Conservation (phyloP, 2,113 vertebrate genomes). For the Anguilla japonica region DNA sequence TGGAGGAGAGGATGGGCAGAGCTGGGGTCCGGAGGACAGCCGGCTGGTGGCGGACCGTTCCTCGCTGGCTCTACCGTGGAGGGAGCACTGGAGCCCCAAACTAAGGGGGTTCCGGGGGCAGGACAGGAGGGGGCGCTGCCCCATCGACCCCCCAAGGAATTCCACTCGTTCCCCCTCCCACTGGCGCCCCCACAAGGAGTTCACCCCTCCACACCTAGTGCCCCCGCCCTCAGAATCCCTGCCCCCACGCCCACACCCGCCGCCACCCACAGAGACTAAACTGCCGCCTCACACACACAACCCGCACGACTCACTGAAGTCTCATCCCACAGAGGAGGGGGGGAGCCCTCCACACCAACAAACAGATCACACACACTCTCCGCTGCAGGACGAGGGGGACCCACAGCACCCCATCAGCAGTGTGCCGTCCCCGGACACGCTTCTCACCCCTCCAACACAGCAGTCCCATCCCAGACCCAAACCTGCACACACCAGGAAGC, state of each 20-base stretch:
- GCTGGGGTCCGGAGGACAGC: constrained; percentile 70
- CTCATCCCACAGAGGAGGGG: neutral
- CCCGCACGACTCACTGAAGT: neutral
- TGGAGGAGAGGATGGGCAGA: constrained; percentile 63
- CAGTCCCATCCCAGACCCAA: neutral
- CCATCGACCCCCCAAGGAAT: constrained; percentile 26
- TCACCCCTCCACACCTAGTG: constrained; percentile 67
- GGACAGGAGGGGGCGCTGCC: constrained; percentile 78
- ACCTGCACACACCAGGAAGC: neutral
- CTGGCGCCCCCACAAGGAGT: constrained; percentile 45
- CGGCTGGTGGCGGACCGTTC: constrained; percentile 79
- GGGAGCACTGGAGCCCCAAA: constrained; percentile 82
- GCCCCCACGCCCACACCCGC: neutral
- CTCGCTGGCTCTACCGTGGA: constrained; percentile 82
- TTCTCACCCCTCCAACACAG: neutral
- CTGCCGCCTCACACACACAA: neutral
- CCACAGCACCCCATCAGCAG: neutral
- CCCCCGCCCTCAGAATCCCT: neutral
- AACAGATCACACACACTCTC: neutral
- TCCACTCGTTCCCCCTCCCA: constrained; percentile 14
- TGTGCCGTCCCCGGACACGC: neutral
- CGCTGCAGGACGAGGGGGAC: neutral
- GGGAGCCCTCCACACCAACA: constrained; percentile 15
- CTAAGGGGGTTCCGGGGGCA: constrained; percentile 79
- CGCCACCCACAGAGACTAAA: neutral